A percentile compares a stretch with the other conserved stretches of the same genome.
phyloP scores from a whole-genome alignment of 53 echinoderm and acorn worm species.

The Antedon mediterranea region DNA sequence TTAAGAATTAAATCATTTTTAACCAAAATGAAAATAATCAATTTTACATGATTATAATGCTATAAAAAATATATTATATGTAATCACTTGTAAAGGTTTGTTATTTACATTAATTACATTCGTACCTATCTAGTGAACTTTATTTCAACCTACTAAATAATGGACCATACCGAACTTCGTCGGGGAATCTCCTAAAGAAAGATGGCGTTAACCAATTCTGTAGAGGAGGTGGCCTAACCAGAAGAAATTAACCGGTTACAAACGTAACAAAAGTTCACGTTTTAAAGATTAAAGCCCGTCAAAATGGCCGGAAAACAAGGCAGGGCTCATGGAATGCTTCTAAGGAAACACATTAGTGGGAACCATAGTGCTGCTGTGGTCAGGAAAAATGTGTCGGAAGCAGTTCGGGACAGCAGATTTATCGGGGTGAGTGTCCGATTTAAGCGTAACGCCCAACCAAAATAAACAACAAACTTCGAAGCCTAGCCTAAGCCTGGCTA shows the following conservation, averaged over 20 bases:
- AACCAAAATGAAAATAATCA: too few species aligned
- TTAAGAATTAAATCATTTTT: too few species aligned
- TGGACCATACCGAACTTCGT: not conserved
- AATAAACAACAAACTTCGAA: not conserved
- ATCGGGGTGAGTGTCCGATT: conserved; percentile 27
- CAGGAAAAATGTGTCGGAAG: conserved; percentile 71
- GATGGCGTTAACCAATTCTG: not conserved
- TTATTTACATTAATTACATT: too few species aligned
- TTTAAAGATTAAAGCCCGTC: not conserved
- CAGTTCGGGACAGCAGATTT: conserved; percentile 66
- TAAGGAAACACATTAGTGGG: not conserved
- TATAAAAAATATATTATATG: too few species aligned
- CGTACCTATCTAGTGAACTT: too few species aligned
- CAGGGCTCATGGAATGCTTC: not conserved
- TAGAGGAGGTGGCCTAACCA: too few species aligned
- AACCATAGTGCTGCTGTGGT: conserved; percentile 21
- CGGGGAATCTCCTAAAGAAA: not conserved
- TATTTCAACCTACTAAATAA: not conserved
- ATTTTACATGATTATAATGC: too few species aligned
- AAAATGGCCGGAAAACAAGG: not conserved
- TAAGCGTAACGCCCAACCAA: not conserved
- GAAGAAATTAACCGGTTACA: not conserved
- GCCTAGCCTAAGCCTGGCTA: too few species aligned
- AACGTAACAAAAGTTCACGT: not conserved
- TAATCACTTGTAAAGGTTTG: too few species aligned